Evolutionary conservation across 2,797 vertebrate species (phyloP), one percentile per base, ranked within the genome.

Genomic region (Falco rusticolus): DNA sequence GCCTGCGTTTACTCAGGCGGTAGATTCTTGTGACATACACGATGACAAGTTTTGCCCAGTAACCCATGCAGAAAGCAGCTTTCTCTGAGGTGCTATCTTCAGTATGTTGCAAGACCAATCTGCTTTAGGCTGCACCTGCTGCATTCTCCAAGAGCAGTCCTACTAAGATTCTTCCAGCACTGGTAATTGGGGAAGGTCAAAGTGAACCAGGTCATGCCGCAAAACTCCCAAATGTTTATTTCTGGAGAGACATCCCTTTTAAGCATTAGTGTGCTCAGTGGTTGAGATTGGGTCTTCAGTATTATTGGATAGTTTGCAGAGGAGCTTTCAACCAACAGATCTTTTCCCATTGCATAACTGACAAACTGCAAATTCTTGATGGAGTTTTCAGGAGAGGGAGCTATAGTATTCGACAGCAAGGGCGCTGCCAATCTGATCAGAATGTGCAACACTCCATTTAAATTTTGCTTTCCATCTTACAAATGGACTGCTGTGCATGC

Each of bases 171-270:
- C 22, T 90, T 48, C 21, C 29, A 56, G 14, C 0, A 0, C 48
- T 90, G 65, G 7, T 86, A 45, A 22, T 16, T 71, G 31, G 10
- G 24, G 47, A 81, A 86, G 51, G 39, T 78, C 29, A 76, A 47
- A 84, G 34, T 2, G 2, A 74, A 14, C 43, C n/a, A 15, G 0
- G 29, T 71, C n/a, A 11, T 59, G 24, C 68, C 69, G 25, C 59
- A 76, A n/a, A 66, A 79, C 10, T 5, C 1, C 1, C 3, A 28
- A 89, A 29, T 0, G 0, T 90, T 74, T 68, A 1, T 70, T 80
- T 89, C 15, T 77, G 64, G 39, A 47, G 39, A 63, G 31, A 28
- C 5, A 13, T 87, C 56, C 28, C 33, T 80, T 77, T 53, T 33
- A 45, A 65, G 28, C 18, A 28, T 59, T 10, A 56, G 2, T 18